Evolutionary conservation across 1,140 invertebrate genomes (phyloP).

Genomic region (Drosophila chauvacae): DNA sequence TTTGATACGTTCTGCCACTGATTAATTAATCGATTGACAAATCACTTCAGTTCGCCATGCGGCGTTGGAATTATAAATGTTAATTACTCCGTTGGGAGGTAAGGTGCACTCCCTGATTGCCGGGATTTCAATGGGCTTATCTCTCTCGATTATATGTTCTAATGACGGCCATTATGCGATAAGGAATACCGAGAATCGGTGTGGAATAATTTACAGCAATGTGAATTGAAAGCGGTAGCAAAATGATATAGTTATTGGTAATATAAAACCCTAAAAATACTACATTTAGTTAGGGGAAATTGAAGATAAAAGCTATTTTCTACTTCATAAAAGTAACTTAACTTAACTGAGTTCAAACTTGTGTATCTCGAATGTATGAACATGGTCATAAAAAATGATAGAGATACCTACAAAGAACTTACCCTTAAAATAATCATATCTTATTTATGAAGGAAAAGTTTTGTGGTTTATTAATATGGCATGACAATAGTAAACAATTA

Average conservation of each 20-base stretch:
- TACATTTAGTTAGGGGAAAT: not conserved
- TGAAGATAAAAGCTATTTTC: not conserved
- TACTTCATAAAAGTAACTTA: not conserved
- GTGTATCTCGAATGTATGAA: not conserved
- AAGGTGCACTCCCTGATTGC: not conserved
- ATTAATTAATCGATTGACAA: slow-evolving; percentile 54
- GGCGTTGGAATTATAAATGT: slow-evolving; percentile 7
- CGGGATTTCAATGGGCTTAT: slow-evolving; percentile 26
- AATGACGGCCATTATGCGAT: slow-evolving; percentile 36
- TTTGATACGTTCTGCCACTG: slow-evolving; percentile 28
- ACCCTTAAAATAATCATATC: not conserved
- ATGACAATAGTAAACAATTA: slow-evolving; percentile 8
- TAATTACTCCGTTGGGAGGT: slow-evolving; percentile 9
- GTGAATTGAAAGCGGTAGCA: not conserved
- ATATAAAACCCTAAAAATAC: not conserved
- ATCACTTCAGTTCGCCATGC: slow-evolving; percentile 11
- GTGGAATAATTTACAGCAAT: not conserved
- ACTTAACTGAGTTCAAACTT: not conserved
- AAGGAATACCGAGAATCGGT: not conserved
- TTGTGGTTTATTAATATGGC: not conserved
- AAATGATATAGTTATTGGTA: not conserved
- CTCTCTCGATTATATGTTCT: not conserved
- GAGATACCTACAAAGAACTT: too few species aligned
- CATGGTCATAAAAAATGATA: not conserved
- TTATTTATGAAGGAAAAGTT: not conserved